These are phyloP conservation scores for Erpornis zantholeuca DNA, from an alignment of 2,113 vertebrate genomes.

Conservation along the genomic window DNA sequence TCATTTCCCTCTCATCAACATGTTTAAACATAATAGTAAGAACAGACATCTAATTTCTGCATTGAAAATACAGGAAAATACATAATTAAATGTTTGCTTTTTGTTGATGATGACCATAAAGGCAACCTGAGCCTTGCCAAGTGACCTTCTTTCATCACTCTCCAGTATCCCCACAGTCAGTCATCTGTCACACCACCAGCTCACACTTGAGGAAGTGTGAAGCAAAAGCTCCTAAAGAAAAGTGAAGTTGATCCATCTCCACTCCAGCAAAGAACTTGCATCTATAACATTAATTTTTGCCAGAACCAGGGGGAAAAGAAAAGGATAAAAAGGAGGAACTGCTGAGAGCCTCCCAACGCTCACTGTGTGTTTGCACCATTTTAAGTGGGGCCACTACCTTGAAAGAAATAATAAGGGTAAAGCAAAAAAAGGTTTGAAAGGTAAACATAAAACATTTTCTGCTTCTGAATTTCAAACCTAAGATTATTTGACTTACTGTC, in stretches of 20 bases:
- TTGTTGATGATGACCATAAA: background rate
- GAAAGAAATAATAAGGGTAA: background rate
- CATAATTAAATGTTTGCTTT: background rate
- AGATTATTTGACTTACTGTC: slow-evolving; percentile 80
- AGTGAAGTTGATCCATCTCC: background rate
- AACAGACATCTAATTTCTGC: background rate
- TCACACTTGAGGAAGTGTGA: background rate
- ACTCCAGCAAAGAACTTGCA: background rate
- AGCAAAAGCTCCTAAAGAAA: background rate
- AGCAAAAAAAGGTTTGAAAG: background rate
- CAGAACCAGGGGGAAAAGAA: background rate
- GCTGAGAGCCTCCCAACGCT: background rate
- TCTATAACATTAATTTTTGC: background rate
- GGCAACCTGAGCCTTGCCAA: background rate
- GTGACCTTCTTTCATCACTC: background rate
- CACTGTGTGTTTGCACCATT: background rate
- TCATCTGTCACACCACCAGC: background rate
- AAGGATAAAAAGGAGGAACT: background rate
- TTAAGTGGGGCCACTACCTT: background rate
- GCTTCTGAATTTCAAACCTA: background rate
- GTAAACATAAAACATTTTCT: background rate
- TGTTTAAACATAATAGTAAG: background rate
- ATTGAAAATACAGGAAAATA: background rate
- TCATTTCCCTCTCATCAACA: background rate
- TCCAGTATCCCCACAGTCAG: background rate